These are phyloP conservation scores for Mercenaria mercenaria DNA, from an alignment of 1,140 invertebrate species.

Conservation along the genomic window DNA sequence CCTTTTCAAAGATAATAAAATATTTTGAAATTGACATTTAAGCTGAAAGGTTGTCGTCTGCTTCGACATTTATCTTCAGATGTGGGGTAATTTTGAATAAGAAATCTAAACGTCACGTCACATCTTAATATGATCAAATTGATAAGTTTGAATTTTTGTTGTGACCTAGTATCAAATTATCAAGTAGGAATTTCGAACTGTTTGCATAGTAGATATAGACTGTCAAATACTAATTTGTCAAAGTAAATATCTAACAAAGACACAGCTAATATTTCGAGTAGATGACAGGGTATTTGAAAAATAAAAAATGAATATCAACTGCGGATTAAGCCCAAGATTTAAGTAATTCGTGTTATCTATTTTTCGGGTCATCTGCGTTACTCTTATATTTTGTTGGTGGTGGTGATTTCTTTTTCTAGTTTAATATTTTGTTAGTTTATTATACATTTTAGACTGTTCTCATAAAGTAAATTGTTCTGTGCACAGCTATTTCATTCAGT, in stretches of 20 bases:
- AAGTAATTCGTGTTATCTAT: neutral
- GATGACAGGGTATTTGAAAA: slow-evolving; percentile 3
- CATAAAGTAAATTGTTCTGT: too few relatives aligned
- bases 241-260: neutral
- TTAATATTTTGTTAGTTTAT: too few relatives aligned
- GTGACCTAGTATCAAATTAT: slow-evolving; percentile 21
- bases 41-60: neutral
- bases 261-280: neutral
- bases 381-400: too few relatives aligned
- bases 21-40: neutral
- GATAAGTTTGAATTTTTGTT: slow-evolving; percentile 25
- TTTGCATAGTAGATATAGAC: slow-evolving; percentile 8
- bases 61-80: neutral
- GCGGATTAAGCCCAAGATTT: neutral
- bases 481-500: too few relatives aligned
- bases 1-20: neutral
- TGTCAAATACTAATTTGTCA: slow-evolving; percentile 38
- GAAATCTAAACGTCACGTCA: neutral
- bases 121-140: slow-evolving; percentile 15
- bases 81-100: neutral
- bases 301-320: slow-evolving; percentile 8
- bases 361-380: neutral
- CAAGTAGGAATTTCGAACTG: slow-evolving; percentile 2
- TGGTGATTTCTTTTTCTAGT: too few relatives aligned
- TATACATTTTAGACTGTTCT: too few relatives aligned